phyloP scores from a whole-genome alignment of 2,888 invertebrate species.

The Dilophus febrilis region DNA sequence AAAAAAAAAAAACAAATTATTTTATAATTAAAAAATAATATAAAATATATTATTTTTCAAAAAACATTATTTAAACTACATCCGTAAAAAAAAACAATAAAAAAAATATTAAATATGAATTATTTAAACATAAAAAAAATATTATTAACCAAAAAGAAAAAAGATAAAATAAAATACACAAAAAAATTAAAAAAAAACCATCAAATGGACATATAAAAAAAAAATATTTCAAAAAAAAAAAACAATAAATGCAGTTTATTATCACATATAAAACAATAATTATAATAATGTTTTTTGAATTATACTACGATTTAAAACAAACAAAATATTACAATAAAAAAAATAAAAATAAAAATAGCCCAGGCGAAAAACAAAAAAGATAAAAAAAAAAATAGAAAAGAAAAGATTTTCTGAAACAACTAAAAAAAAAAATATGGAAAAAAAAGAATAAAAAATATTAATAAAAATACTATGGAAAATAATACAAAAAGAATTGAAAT shows the following conservation, averaged over 20 bases:
- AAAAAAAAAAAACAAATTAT: too few species aligned
- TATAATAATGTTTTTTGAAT: constrained; percentile 32
- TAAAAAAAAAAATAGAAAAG: constrained; percentile 12
- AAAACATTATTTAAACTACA: constrained; percentile 31
- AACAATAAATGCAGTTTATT: constrained; percentile 4
- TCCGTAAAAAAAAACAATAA: constrained; percentile 10
- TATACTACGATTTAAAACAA: constrained; percentile 2
- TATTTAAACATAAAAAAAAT: too few species aligned
- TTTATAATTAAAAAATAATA: too few species aligned
- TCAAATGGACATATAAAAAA: constrained; percentile 8
- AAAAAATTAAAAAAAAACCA: constrained; percentile 6
- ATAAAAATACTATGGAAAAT: constrained; percentile 15
- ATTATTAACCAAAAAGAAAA: too few species aligned
- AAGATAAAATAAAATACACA: too few species aligned
- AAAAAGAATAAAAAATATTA: constrained; percentile 16
- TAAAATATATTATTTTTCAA: constrained; percentile 26
- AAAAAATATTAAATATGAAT: constrained; percentile 12
- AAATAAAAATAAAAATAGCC: constrained; percentile 10
- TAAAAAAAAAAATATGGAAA: constrained; percentile 17
- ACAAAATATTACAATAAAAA: constrained; percentile 8
- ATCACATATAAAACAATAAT: constrained; percentile 11
- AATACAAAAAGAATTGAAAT: constrained; percentile 13
- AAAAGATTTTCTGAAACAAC: constrained; percentile 16
- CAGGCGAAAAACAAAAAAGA: constrained; percentile 11
- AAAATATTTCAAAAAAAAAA: constrained; percentile 8